Percentiles rank a stretch among this genome's conserved stretches.
phyloP scores from a whole-genome alignment of 2,797 vertebrate genomes.

The Lerista edwardsae region DNA sequence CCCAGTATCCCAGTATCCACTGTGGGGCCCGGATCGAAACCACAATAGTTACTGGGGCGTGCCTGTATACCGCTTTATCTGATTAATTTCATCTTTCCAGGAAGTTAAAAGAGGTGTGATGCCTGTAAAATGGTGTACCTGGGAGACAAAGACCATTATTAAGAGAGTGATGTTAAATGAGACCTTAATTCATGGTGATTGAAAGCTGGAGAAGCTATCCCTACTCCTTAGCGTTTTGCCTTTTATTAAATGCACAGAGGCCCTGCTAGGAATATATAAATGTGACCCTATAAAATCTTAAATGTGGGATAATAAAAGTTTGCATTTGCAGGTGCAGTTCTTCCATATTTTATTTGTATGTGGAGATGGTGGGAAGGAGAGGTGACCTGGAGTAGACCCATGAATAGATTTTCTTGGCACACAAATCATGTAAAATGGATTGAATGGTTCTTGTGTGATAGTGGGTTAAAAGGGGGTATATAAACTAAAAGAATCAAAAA shows the following conservation, averaged over 20 bases:
- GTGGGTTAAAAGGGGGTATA: no score
- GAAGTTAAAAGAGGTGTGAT: no score
- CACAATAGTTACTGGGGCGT: no score
- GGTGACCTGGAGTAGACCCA: neutral
- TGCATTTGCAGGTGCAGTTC: neutral
- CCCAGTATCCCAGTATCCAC: no score
- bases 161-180: no score
- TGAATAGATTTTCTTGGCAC: neutral
- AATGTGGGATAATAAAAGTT: neutral
- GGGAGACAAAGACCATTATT: no score
- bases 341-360: neutral
- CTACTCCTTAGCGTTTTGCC: neutral
- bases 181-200: no score
- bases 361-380: neutral
- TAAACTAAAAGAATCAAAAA: neutral
- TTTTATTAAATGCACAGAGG: neutral
- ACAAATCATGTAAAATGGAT: no score
- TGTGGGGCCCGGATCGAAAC: no score
- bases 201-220: neutral
- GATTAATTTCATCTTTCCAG: no score
- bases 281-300: neutral
- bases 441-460: neutral
- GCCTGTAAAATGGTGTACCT: no score
- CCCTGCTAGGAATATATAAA: neutral
- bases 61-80: no score